A percentile compares a stretch with the other conserved stretches of the same genome.
Conservation (phyloP, 1,140 invertebrate genomes). For the Ladona fulva region DNA sequence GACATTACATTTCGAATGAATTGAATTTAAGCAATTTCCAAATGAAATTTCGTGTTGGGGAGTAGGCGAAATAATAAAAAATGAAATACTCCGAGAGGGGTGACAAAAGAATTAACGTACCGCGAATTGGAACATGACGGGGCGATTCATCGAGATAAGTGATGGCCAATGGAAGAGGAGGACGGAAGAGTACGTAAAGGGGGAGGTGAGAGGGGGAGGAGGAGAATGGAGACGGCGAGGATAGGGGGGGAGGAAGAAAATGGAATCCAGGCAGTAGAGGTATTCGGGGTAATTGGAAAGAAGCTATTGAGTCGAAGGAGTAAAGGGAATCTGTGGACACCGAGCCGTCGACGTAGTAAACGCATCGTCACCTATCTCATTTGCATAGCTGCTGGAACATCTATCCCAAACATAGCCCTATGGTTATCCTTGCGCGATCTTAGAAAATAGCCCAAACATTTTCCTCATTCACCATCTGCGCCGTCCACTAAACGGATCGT, state of each 20-base stretch:
- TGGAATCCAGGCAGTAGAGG: not conserved
- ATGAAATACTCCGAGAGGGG: not conserved
- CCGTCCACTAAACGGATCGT: no score
- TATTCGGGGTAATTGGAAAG: not conserved
- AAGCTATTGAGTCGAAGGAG: not conserved
- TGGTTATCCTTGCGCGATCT: no score
- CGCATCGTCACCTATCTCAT: no score
- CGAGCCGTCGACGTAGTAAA: no score
- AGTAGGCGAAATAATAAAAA: not conserved
- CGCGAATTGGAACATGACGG: constrained; percentile 1
- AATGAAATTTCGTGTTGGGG: not conserved
- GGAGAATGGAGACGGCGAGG: not conserved
- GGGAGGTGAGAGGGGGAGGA: not conserved
- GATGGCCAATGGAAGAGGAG: not conserved
- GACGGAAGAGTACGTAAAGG: not conserved
- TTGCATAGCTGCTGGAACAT: no score
- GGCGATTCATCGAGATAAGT: not conserved
- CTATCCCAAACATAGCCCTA: no score
- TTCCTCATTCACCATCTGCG: no score
- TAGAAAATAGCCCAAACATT: no score
- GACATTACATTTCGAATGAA: not conserved
- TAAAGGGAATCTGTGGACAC: no score
- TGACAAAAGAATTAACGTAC: constrained; percentile 6
- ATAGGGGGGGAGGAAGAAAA: not conserved
- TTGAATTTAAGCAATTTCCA: constrained; percentile 10